Evolutionary conservation across 30 jellyfish, hydroid and myxozoan genomes (phyloP), one percentile per base, ranked within the genome.

Genomic region (Chrysaora quinquecirrha): DNA sequence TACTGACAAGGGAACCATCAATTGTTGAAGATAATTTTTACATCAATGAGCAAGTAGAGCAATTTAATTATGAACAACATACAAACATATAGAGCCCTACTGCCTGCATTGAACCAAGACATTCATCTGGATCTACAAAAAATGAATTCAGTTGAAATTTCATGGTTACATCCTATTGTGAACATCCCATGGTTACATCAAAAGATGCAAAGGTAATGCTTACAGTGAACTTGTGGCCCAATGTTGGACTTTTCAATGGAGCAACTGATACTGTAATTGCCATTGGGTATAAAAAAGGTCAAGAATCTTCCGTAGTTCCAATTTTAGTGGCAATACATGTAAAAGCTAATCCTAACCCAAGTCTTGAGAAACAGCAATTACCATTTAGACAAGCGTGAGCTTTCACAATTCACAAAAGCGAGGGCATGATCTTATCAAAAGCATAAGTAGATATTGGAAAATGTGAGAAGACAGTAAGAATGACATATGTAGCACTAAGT

Each of bases 371-470:
- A 2, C 85, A 43, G 32, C 91, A 87, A 24, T 16, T 87, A 19
- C 95, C 95, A 31, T 48, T 87, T 30, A 35, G 71, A 24, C 80
- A 80, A 18, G 95, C 95, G 16, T 87, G 96, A 96, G 95, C 95
- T 19, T 33, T 87, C 20, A 71, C 96, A 2, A 86, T 86, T 30
- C 96, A 86, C 71, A 86, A 86, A 46, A 58, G 94, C 20, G 96
- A 43, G 81, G 34, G 96, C 71, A 2, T 64, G 20, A n/a, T 20
- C 86, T 11, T 24, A 30, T 58, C 11, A 1, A 83, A 83, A 43
- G 90, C 65, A 21, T 69, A 66, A 66, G 34, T 82, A 10, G 93
- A 82, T 61, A 48, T 82, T 10, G 93, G 82, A 31, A 49, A 31
- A 34, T 12, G 30, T 48, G 93, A 82, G 32, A 82, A 34, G n/a